These are phyloP conservation scores for Trinectes maculatus DNA, from an alignment of 2,113 vertebrate genomes.

Conservation along the genomic window DNA sequence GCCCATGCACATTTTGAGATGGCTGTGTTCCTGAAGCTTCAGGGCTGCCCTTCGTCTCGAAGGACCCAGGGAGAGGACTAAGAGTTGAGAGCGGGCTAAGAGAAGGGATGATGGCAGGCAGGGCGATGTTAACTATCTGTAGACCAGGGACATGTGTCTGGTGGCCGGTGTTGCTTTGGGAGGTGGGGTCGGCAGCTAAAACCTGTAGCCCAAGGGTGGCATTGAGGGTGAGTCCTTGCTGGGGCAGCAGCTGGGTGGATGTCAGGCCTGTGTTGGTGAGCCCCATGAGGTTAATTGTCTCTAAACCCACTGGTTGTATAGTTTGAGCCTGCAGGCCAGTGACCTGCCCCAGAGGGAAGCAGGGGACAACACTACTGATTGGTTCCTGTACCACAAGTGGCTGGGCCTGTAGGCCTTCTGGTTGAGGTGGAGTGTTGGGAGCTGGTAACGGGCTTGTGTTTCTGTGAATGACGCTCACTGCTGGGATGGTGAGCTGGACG, in stretches of 20 bases:
- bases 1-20: conserved; percentile 43
- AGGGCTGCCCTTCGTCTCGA: conserved; percentile 60
- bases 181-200: conserved; percentile 81
- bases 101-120: conserved; percentile 90
- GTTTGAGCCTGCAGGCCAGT: conserved; percentile 85
- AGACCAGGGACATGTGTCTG: conserved; percentile 87
- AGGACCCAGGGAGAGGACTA: conserved; percentile 62
- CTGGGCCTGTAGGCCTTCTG: conserved; percentile 44
- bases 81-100: conserved; percentile 81
- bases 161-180: conserved; percentile 80
- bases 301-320: conserved; percentile 85
- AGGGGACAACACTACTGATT: conserved; percentile 85
- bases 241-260: conserved; percentile 80
- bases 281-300: conserved; percentile 89
- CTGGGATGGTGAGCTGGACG: conserved; percentile 92
- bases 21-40: conserved; percentile 59
- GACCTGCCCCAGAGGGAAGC: conserved; percentile 90
- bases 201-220: conserved; percentile 91
- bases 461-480: conserved; percentile 90
- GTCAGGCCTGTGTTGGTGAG: conserved; percentile 83
- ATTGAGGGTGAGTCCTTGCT: conserved; percentile 88
- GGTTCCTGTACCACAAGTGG: conserved; percentile 83
- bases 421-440: conserved; percentile 34
- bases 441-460: conserved; percentile 81
- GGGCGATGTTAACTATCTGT: conserved; percentile 93